Evolutionary conservation across 1,140 invertebrate species (phyloP).

Genomic region (Cydia amplana): DNA sequence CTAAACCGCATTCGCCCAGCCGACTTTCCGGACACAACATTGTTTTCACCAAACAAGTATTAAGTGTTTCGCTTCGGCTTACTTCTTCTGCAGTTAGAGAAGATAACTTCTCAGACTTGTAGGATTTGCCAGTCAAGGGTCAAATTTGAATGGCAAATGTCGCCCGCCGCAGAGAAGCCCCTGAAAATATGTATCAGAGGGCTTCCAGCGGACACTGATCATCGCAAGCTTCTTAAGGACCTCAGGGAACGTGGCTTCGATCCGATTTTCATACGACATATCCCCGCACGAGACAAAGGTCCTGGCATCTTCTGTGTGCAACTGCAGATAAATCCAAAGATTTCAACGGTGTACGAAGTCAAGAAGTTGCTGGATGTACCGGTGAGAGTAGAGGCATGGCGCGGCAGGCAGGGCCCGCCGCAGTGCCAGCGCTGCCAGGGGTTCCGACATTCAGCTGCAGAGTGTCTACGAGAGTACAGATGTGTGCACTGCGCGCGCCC

Average conservation of each 20-base stretch:
- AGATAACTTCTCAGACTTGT: background rate
- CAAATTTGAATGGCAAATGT: background rate
- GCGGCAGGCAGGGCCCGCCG: background rate
- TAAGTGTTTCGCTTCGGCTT: background rate
- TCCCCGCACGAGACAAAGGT: background rate
- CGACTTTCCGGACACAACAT: background rate
- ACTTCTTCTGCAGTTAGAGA: background rate
- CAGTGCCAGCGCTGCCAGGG: constrained; percentile 5
- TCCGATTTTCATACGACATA: background rate
- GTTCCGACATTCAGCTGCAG: background rate
- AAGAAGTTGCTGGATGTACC: background rate
- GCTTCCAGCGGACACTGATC: background rate
- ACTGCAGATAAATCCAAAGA: background rate
- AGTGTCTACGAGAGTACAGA: background rate
- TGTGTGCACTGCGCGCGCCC: constrained; percentile 14
- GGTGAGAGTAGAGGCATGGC: background rate
- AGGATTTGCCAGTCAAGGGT: background rate
- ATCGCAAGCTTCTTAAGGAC: background rate
- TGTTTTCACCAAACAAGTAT: background rate
- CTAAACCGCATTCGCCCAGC: background rate
- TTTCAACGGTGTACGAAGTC: background rate
- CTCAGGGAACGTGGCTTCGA: constrained; percentile 5
- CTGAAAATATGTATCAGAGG: constrained; percentile 8
- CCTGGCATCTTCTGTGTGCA: background rate
- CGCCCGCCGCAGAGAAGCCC: background rate